A percentile compares a stretch with the other conserved stretches of the same genome.
phyloP scores from a whole-genome alignment of 1,140 invertebrate species.

The Pseudobourletiella spinata region DNA sequence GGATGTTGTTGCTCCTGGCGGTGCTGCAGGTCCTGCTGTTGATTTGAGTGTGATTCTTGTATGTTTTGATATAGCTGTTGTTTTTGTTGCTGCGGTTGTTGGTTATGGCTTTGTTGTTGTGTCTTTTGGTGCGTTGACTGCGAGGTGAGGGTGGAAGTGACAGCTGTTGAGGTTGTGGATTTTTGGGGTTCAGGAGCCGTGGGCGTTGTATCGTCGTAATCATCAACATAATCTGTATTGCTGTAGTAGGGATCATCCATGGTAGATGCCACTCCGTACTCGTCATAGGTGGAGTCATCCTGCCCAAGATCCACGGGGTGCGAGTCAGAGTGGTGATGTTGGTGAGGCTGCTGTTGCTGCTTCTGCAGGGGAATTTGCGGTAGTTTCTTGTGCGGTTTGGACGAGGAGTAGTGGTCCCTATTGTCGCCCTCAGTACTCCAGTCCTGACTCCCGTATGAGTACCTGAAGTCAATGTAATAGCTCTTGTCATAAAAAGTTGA shows the following conservation, averaged over 20 bases:
- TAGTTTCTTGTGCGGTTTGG: conserved; percentile 22
- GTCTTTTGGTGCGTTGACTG: not conserved
- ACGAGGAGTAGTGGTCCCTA: conserved; percentile 29
- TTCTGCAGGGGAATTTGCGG: conserved; percentile 20
- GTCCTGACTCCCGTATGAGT: conserved; percentile 12
- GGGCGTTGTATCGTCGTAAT: conserved; percentile 16
- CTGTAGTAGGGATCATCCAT: not conserved
- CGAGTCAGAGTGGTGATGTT: not conserved
- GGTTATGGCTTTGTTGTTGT: conserved; percentile 34
- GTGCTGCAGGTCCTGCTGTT: conserved; percentile 1
- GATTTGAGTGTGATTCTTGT: conserved; percentile 2
- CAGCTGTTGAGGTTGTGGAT: not conserved
- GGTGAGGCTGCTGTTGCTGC: conserved; percentile 15
- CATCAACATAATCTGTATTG: conserved; percentile 8
- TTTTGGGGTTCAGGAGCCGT: not conserved
- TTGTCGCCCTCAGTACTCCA: conserved; percentile 22
- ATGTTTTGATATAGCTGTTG: conserved; percentile 35
- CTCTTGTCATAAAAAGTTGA: not conserved
- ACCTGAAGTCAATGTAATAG: conserved; percentile 8
- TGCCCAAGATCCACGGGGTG: conserved; percentile 18
- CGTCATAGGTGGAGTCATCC: no score
- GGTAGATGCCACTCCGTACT: not conserved
- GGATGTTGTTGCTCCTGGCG: conserved; percentile 17
- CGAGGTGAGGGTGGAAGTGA: not conserved
- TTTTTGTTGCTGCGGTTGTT: conserved; percentile 38